Evolutionary conservation across 2,797 vertebrate species (phyloP).

Genomic region (Podarcis siculus): DNA sequence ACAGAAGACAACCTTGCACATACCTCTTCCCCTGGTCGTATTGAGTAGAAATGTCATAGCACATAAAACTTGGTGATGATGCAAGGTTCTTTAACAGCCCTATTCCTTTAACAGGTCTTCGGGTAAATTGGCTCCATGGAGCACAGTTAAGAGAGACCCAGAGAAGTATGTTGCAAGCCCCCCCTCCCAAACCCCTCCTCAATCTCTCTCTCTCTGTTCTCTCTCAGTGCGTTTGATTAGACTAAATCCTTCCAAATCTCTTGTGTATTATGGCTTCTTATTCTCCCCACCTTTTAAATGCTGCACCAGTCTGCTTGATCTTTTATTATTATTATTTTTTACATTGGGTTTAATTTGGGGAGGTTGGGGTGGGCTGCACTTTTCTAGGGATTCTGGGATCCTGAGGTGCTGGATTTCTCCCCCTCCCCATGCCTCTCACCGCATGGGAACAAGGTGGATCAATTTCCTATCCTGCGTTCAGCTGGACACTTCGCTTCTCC

Average conservation of each 20-base stretch:
- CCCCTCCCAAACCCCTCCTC: not conserved
- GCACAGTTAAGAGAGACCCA: constrained; percentile 75
- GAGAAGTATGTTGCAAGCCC: constrained; percentile 69
- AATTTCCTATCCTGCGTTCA: constrained; percentile 81
- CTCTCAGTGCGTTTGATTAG: constrained; percentile 43
- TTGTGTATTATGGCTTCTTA: constrained; percentile 34
- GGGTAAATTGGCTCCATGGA: constrained; percentile 74
- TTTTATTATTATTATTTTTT: constrained; percentile 13
- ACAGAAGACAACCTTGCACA: not conserved
- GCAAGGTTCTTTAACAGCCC: constrained; percentile 55
- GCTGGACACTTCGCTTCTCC: constrained; percentile 83
- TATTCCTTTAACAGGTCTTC: constrained; percentile 75
- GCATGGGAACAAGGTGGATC: constrained; percentile 76
- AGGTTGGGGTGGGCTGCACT: constrained; percentile 44
- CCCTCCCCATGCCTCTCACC: constrained; percentile 75
- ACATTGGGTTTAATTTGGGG: constrained; percentile 66
- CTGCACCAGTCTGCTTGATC: constrained; percentile 35
- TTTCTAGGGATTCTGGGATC: constrained; percentile 68
- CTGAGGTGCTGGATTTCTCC: constrained; percentile 72
- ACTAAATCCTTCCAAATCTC: constrained; percentile 57
- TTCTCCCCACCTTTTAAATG: not conserved
- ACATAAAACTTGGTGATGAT: constrained; percentile 26
- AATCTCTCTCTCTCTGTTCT: not conserved
- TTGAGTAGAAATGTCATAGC: constrained; percentile 29
- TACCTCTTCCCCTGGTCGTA: constrained; percentile 35